Conservation (phyloP, 2,113 vertebrate genomes). For the Lathamus discolor region DNA sequence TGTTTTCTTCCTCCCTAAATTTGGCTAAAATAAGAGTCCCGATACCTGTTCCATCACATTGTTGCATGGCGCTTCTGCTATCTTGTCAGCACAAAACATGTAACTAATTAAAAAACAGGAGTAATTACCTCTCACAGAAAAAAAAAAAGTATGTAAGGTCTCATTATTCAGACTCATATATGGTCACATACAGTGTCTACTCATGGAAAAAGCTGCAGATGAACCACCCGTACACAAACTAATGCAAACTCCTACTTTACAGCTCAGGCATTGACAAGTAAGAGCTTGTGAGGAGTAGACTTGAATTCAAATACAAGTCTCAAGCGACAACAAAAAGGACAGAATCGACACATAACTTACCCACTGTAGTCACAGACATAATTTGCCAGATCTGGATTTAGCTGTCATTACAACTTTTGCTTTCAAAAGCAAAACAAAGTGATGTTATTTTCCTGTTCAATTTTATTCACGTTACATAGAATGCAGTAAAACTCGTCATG, state of each 20-base stretch:
- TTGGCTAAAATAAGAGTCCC: not conserved
- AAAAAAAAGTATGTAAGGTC: not conserved
- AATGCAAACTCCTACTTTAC: not conserved
- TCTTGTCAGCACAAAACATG: not conserved
- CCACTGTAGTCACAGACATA: not conserved
- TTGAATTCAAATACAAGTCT: not conserved
- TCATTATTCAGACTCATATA: not conserved
- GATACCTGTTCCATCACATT: not conserved
- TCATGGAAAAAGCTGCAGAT: not conserved
- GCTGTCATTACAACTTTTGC: constrained; percentile 45
- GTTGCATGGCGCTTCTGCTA: not conserved
- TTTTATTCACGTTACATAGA: constrained; percentile 43
- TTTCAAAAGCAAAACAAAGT: constrained; percentile 49
- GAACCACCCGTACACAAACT: not conserved
- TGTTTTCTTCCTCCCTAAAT: not conserved
- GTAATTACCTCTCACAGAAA: not conserved
- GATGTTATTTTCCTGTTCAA: constrained; percentile 38
- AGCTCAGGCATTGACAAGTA: not conserved
- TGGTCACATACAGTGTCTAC: not conserved
- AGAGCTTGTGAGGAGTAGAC: not conserved
- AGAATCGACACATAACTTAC: constrained; percentile 17
- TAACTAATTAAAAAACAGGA: not conserved
- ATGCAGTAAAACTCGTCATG: constrained; percentile 57
- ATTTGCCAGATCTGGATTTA: constrained; percentile 23
- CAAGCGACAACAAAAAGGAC: not conserved